These are phyloP conservation scores for Drosophila sp. DNA, from an alignment of 1,140 invertebrate genomes.

Conservation along the genomic window DNA sequence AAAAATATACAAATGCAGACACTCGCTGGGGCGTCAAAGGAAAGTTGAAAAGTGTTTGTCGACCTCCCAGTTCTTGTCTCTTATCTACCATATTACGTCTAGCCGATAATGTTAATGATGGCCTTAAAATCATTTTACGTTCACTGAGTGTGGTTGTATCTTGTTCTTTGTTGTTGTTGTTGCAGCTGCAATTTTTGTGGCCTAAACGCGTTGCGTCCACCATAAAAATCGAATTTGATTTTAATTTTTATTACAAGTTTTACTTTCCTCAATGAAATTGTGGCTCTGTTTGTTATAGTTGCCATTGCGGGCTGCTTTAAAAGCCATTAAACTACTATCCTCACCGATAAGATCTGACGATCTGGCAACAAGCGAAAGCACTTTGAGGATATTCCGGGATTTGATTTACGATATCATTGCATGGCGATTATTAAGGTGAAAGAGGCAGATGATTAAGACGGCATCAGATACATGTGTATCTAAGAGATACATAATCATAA, in stretches of 20 bases:
- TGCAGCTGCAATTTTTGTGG: constrained; percentile 62
- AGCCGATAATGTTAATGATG: constrained; percentile 76
- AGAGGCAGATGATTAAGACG: not conserved
- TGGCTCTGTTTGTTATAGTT: constrained; percentile 2
- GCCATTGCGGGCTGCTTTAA: not conserved
- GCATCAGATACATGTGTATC: not conserved
- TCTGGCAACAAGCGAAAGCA: constrained; percentile 75
- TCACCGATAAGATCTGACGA: constrained; percentile 53
- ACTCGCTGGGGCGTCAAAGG: constrained; percentile 55
- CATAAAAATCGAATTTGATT: constrained; percentile 71
- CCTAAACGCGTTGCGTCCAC: constrained; percentile 22
- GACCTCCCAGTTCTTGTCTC: constrained; percentile 14
- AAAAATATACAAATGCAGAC: constrained; percentile 50
- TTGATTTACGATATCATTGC: constrained; percentile 42
- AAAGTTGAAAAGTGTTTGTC: constrained; percentile 55
- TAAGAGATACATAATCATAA: not conserved
- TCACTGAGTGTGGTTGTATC: constrained; percentile 18
- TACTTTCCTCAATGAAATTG: constrained; percentile 61
- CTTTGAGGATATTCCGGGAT: constrained; percentile 41
- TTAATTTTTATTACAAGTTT: constrained; percentile 77
- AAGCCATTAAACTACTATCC: constrained; percentile 47
- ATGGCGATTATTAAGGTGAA: constrained; percentile 5
- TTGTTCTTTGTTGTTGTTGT: too few relatives aligned
- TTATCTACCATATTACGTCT: constrained; percentile 51
- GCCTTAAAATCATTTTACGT: constrained; percentile 67